Base-by-base conservation (phyloP, 1,140 invertebrate genomes). In the Drosophila takahashii region DNA sequence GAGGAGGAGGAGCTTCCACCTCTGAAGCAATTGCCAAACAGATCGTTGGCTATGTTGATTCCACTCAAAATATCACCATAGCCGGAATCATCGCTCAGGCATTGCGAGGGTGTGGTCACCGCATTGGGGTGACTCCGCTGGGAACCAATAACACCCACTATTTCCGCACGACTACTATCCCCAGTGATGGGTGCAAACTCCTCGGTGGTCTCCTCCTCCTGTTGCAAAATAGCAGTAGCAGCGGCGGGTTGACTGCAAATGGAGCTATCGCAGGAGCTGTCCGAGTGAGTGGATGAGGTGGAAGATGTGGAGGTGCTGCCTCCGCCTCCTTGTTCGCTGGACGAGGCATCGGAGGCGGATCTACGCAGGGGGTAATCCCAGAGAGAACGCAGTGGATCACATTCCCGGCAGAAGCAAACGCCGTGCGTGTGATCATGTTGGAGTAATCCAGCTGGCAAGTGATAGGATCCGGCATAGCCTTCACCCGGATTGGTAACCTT, bases 381-480 rank as follows among this genome's bases (percentile, higher is more conserved):
- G 53, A 96, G 95, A 64, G 95, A 94, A 42, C 95, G 95, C 16
- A 95, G 93, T 0, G 96, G 96, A 87, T 97, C 96, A 85, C 96
- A 97, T 73, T 96, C 96, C 9, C 95, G 94, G 85, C 96, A 97
- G 92, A 96, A 96, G 92, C 96, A 97, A 92, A 77, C 77, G n/a
- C 90, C 90, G 26, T 91, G 80, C 32, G 75, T 79, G n/a, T 87
- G 75, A 83, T 86, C 83, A 22, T 86, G 83, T 41, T 87, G 83
- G 44, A 70, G 27, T 10, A 58, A 60, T 52, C 61, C 72, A 1
- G 71, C 51, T 45, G 62, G 22, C 15, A 57, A 16, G 26, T 73
- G 78, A 58, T 56, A 60, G 11, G 58, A 34, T 16, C 36, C n/a
- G 8, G 47, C 22, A 15, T 50, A 53, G 0, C 41, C 54, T 10